phyloP scores from a whole-genome alignment of 2,888 invertebrate genomes.

The Lycocerus yunnanus region DNA sequence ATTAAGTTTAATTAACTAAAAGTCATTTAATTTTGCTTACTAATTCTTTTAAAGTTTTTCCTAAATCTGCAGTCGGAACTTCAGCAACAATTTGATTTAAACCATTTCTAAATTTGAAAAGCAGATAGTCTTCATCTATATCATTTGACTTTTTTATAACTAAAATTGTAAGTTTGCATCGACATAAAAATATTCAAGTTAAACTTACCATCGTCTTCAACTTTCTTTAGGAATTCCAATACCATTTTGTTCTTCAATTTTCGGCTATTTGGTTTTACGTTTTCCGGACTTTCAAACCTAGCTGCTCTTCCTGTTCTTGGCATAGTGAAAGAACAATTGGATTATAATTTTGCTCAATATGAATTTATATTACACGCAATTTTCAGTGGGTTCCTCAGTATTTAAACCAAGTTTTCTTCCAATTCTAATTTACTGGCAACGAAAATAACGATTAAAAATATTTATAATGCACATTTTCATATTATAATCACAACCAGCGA shows the following conservation, averaged over 20 bases:
- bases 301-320: slow-evolving; percentile 19
- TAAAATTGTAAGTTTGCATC: not conserved
- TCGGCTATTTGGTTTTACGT: not conserved
- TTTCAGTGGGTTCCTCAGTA: too few relatives aligned
- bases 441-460: too few relatives aligned
- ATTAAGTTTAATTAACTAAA: not conserved
- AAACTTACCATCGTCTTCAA: slow-evolving; percentile 17
- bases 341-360: too few relatives aligned
- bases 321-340: too few relatives aligned
- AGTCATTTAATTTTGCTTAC: not conserved
- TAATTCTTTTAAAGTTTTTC: not conserved
- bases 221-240: slow-evolving; percentile 3
- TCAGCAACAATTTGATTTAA: not conserved
- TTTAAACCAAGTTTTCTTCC: too few relatives aligned
- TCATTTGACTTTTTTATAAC: slow-evolving; percentile 11
- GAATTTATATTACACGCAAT: too few relatives aligned
- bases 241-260: not conserved
- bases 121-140: slow-evolving; percentile 25
- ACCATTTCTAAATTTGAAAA: not conserved
- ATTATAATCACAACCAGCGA: too few relatives aligned
- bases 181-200: not conserved
- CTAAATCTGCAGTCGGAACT: not conserved
- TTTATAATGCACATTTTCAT: too few relatives aligned
- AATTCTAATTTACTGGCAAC: too few relatives aligned
- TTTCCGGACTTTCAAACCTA: not conserved